phyloP scores from a whole-genome alignment of 2,797 vertebrate species.

The Xiphophorus birchmanni region DNA sequence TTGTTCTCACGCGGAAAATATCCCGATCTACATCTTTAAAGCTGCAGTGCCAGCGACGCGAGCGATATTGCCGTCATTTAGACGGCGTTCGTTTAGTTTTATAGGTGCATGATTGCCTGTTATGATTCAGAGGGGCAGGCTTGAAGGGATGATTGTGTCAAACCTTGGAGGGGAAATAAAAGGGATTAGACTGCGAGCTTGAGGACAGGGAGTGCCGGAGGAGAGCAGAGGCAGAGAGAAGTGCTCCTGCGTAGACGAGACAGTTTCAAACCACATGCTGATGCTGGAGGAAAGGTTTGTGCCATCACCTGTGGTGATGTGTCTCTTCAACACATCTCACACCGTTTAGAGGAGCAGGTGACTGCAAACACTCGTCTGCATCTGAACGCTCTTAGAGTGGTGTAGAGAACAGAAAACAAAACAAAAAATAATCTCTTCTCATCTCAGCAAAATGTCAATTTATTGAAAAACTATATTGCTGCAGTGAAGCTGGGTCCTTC shows the following conservation, averaged over 20 bases:
- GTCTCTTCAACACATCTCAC: slow-evolving; percentile 1
- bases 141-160: slow-evolving; percentile 37
- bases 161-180: slow-evolving; percentile 60
- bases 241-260: slow-evolving; percentile 16
- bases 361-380: background rate
- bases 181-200: slow-evolving; percentile 57
- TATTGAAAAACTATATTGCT: slow-evolving; percentile 7
- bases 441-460: slow-evolving; percentile 5
- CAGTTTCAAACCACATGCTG: slow-evolving; percentile 21
- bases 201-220: slow-evolving; percentile 24
- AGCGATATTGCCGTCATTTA: slow-evolving; percentile 52
- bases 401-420: background rate
- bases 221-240: slow-evolving; percentile 11
- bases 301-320: slow-evolving; percentile 1
- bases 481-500: slow-evolving; percentile 6
- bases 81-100: slow-evolving; percentile 53
- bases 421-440: background rate
- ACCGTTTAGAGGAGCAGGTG: slow-evolving; percentile 3
- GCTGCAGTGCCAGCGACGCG: slow-evolving; percentile 7
- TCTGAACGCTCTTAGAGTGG: background rate
- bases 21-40: slow-evolving; percentile 11
- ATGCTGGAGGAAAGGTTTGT: slow-evolving; percentile 11
- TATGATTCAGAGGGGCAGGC: slow-evolving; percentile 34
- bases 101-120: slow-evolving; percentile 50
- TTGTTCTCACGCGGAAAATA: slow-evolving; percentile 12